Conservation (phyloP, 2,888 invertebrate genomes). For the Epistrophe grossulariae region DNA sequence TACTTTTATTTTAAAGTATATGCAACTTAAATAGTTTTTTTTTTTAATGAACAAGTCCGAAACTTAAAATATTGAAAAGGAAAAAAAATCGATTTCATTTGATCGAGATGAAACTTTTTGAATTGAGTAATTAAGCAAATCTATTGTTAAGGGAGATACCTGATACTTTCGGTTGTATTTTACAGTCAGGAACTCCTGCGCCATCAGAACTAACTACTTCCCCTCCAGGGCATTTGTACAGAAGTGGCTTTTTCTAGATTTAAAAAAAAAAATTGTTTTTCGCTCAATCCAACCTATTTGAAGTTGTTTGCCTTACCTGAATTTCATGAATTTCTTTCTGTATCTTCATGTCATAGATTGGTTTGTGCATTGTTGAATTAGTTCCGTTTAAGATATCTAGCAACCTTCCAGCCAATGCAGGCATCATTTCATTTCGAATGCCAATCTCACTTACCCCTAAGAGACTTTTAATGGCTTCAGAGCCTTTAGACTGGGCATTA, state of each 20-base stretch:
- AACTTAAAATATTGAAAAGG: constrained; percentile 2
- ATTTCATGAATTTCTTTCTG: constrained; percentile 79
- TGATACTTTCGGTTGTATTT: constrained; percentile 77
- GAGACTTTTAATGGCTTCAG: constrained; percentile 68
- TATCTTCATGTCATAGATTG: constrained; percentile 78
- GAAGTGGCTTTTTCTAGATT: constrained; percentile 78
- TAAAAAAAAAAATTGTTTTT: constrained; percentile 31
- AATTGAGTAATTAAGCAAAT: constrained; percentile 77
- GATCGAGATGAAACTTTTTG: not conserved
- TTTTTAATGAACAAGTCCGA: not conserved
- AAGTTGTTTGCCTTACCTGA: constrained; percentile 77
- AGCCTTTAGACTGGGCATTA: constrained; percentile 13
- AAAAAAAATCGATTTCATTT: constrained; percentile 30
- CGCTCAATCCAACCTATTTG: accelerated
- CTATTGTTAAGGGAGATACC: constrained; percentile 79
- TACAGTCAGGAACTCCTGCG: constrained; percentile 77
- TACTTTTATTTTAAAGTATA: constrained; percentile 31
- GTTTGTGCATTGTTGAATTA: constrained; percentile 77
- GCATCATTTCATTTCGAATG: constrained; percentile 77
- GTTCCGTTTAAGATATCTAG: constrained; percentile 77
- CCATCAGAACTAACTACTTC: constrained; percentile 79
- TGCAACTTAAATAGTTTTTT: not conserved
- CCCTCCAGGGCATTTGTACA: constrained; percentile 79
- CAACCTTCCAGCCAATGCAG: constrained; percentile 77
- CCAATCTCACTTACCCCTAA: constrained; percentile 69